Conservation (phyloP, 2,113 vertebrate genomes). For the Buteo buteo region DNA sequence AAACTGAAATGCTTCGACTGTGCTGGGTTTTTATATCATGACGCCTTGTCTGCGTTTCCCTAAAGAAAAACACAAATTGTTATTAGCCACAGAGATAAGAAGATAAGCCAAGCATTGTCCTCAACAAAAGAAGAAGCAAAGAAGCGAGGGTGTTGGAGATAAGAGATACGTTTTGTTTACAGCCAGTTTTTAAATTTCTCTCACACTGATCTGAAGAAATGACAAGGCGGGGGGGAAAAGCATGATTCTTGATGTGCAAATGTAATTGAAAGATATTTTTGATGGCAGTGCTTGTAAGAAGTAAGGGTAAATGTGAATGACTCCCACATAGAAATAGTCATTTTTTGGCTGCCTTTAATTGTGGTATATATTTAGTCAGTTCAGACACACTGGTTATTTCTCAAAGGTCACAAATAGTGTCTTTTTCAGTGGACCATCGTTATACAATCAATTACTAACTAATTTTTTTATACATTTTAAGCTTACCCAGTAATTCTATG, state of each 20-base stretch:
- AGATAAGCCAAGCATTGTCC: not conserved
- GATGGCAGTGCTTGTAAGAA: not conserved
- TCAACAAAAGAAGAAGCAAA: not conserved
- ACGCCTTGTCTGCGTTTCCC: not conserved
- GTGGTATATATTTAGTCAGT: not conserved
- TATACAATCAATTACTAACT: not conserved
- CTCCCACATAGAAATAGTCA: not conserved
- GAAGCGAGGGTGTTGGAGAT: not conserved
- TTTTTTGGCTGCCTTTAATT: not conserved
- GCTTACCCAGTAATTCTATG: not conserved
- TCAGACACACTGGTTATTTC: not conserved
- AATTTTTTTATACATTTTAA: not conserved
- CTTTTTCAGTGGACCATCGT: not conserved
- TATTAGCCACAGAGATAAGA: not conserved
- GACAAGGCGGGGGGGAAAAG: not conserved
- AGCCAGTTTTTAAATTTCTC: not conserved
- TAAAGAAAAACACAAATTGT: not conserved
- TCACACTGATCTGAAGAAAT: not conserved
- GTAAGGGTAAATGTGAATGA: not conserved
- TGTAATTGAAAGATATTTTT: not conserved
- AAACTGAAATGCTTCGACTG: not conserved
- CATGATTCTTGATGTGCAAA: not conserved
- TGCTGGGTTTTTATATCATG: not conserved
- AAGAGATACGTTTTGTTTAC: not conserved
- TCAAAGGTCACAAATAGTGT: not conserved